Evolutionary conservation across 2,797 vertebrate genomes (phyloP).

Genomic region (Malacoraja senta): DNA sequence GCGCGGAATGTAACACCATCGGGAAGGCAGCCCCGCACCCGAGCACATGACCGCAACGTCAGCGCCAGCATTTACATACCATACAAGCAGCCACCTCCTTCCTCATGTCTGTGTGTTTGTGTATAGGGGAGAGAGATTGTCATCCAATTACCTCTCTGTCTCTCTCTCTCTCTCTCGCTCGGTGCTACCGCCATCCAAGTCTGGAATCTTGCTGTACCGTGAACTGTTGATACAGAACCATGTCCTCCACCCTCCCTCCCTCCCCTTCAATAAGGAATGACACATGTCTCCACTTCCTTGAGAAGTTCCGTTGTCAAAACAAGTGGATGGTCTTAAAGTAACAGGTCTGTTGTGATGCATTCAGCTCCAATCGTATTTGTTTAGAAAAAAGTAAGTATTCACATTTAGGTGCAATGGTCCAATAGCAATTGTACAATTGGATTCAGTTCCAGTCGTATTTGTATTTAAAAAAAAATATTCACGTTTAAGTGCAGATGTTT

Average conservation of each 20-base stretch:
- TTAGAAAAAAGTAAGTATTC: too few relatives aligned
- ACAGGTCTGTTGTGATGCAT: too few relatives aligned
- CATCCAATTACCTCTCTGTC: too few relatives aligned
- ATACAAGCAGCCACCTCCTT: background rate
- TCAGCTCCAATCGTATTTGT: too few relatives aligned
- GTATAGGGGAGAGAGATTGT: background rate
- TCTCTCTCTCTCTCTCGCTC: too few relatives aligned
- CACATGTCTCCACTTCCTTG: background rate
- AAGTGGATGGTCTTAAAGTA: too few relatives aligned
- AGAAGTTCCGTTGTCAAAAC: too few relatives aligned
- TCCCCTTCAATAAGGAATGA: background rate
- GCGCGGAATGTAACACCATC: background rate
- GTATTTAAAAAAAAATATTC: too few relatives aligned
- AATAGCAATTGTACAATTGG: too few relatives aligned
- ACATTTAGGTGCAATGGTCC: too few relatives aligned
- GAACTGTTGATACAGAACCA: background rate
- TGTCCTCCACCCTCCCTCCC: background rate
- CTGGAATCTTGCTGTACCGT: background rate
- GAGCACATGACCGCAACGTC: conserved; percentile 21
- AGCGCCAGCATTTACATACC: conserved; percentile 18
- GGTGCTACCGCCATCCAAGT: background rate
- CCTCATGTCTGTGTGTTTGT: background rate
- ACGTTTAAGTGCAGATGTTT: too few relatives aligned
- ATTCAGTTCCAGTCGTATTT: too few relatives aligned
- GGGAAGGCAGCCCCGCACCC: conserved; percentile 8